These are phyloP conservation scores for Eulimnadia texana DNA, from an alignment of 1,140 invertebrate species.

Conservation along the genomic window DNA sequence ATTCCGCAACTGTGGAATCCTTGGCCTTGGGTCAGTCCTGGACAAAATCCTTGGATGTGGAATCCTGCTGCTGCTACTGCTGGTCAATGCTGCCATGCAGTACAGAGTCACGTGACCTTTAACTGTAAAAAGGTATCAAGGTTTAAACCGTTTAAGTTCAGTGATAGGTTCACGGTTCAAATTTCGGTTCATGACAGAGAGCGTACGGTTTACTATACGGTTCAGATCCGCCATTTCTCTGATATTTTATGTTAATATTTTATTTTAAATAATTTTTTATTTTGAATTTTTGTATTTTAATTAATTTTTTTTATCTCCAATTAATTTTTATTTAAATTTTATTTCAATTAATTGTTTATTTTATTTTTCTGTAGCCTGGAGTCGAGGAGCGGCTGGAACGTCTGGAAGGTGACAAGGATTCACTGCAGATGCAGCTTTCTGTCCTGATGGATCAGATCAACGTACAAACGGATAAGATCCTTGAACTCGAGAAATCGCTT, in stretches of 20 bases:
- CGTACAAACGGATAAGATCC: slow-evolving; percentile 79
- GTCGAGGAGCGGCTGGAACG: slow-evolving; percentile 53
- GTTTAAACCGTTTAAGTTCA: background rate
- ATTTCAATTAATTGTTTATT: no score
- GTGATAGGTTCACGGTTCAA: background rate
- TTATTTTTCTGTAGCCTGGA: no score
- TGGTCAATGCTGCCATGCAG: background rate
- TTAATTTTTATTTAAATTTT: no score
- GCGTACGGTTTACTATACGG: no score
- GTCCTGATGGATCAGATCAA: slow-evolving; percentile 83
- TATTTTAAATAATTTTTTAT: no score
- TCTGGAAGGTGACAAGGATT: slow-evolving; percentile 73
- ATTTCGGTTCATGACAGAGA: no score
- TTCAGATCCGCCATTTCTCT: no score
- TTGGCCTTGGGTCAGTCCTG: background rate
- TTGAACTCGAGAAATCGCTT: slow-evolving; percentile 67
- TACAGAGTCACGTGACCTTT: background rate
- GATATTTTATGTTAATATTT: no score
- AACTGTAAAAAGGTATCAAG: background rate
- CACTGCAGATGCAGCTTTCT: slow-evolving; percentile 71
- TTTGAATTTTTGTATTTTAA: no score
- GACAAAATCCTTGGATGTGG: background rate
- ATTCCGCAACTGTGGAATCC: background rate
- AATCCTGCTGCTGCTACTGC: background rate
- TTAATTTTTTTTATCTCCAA: no score